Evolutionary conservation across 2,888 invertebrate species (phyloP), one percentile per base, ranked within the genome.

Genomic region (Zaprionus bogoriensis): DNA sequence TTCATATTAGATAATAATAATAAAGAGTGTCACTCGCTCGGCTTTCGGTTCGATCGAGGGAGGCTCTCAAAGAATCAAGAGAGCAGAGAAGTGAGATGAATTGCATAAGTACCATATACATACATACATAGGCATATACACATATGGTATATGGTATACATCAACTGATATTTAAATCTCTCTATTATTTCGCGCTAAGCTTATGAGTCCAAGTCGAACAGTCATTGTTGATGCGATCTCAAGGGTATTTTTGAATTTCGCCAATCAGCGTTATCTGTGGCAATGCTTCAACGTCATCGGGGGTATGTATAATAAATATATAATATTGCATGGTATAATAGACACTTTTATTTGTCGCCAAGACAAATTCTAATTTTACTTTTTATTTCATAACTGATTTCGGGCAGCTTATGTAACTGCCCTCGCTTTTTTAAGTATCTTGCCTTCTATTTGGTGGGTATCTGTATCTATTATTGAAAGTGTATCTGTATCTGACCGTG

Each of bases 1-100:
- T 52, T 22, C 32, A 61, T 28, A 54, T 57, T 48, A 72, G 52
- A 50, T 42, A 50, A 51, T 41, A 58, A 51, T 22, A 50, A 51
- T 41, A 58, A 51, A 19, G 23, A 28, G 12, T 17, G 50, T 42
- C 55, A 25, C 50, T 47, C 32, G 12, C 3, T 27, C 20, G 7
- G 14, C 10, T 6, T 44, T 4, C 7, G 2, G 47, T 22, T 30
- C 46, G 47, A 27, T 30, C 46, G 25, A 48, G 41, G 17, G 23
- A 19, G 0, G 27, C 4, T 17, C 12, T 14, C 12, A 6, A 28
- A 39, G 25, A 36, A 27, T 20, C 1, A 1, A 25, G 25, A n/a
- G 4, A 1, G 9, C 4, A 4, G 7, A 9, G 2, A 14, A 42
- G 4, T n/a, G 9, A 20, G 10, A n/a, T 30, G 4, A 30, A n/a